Evolutionary conservation across 2,797 vertebrate genomes (phyloP), one percentile per base, ranked within the genome.

Genomic region (Valencia hispanica): DNA sequence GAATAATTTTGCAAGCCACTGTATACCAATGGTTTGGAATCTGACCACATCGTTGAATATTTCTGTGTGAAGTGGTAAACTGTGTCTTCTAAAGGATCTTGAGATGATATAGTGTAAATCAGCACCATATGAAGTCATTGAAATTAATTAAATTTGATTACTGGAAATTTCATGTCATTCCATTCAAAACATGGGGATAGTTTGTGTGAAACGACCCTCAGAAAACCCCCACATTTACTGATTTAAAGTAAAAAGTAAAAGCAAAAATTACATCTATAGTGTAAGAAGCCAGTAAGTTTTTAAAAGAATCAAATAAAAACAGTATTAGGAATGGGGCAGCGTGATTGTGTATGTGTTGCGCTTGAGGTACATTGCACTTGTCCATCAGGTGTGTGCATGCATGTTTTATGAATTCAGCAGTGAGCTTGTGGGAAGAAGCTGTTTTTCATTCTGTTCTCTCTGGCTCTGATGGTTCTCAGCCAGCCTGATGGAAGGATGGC

Each of bases 401-500:
- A 68, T 27, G 69, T 78, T 65, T 79, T 47, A 22, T 27, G 22
- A 1, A 34, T 68, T 39, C 48, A 53, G 12, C 34, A 5, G 20
- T 39, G 32, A 70, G 11, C 47, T 70, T 48, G 51, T 51, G 69
- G 32, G 34, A 53, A 71, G 25, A 55, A 57, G 27, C 34, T 55
- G 50, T 72, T 72, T 55, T 57, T 72, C 36, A 72, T 53, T 72
- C 36, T 55, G 51, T 39, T 72, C 39, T 6, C n/a, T 72, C 32
- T 34, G 34, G 14, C 69, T 53, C 25, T 0, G 25, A 34, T 57
- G 36, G 39, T 27, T 72, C 50, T 39, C 34, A 41, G 50, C 50
- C 70, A 53, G 22, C 15, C 32, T 17, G n/a, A 72, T n/a, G 17
- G 36, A 53, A 55, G 51, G 14, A 53, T 17, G 25, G 50, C 18